These are phyloP conservation scores for Disparrhopalites patrizii DNA, from an alignment of 2,888 invertebrate species.

Conservation along the genomic window DNA sequence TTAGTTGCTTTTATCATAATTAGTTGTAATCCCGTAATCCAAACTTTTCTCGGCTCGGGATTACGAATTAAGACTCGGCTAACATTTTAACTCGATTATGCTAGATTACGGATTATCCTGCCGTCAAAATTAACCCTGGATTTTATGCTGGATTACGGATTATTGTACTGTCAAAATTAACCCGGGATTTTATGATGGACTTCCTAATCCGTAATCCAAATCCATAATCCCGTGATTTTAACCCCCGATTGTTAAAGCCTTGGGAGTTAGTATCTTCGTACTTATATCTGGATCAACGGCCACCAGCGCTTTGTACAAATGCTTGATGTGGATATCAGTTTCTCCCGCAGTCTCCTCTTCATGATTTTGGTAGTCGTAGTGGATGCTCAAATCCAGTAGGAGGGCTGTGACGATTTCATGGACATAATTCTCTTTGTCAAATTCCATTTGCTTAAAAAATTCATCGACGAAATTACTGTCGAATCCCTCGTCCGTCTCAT, in stretches of 20 bases:
- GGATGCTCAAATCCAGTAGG: slow-evolving; percentile 13
- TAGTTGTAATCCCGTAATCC: no score
- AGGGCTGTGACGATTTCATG: slow-evolving; percentile 21
- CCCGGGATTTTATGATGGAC: no score
- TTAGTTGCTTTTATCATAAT: no score
- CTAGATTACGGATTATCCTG: no score
- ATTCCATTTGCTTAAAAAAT: slow-evolving; percentile 19
- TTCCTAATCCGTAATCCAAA: no score
- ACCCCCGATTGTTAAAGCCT: neutral
- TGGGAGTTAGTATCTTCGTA: slow-evolving; percentile 8
- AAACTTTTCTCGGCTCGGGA: no score
- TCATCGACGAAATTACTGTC: slow-evolving; percentile 30
- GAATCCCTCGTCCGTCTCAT: slow-evolving; percentile 29
- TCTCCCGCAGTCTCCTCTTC: slow-evolving; percentile 29
- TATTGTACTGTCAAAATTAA: no score
- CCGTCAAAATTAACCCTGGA: no score
- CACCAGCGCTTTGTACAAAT: slow-evolving; percentile 15
- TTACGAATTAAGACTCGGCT: no score
- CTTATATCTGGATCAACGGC: slow-evolving; percentile 20
- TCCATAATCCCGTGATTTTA: no score
- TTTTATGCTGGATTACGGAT: no score
- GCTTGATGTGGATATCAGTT: slow-evolving; percentile 22
- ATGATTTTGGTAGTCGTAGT: slow-evolving; percentile 11
- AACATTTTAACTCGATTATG: no score
- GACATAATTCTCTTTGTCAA: slow-evolving; percentile 19